Percentiles rank a stretch among this genome's conserved stretches.
phyloP scores from a whole-genome alignment of 2,113 vertebrate species.

The Trochalopteron elliotii region DNA sequence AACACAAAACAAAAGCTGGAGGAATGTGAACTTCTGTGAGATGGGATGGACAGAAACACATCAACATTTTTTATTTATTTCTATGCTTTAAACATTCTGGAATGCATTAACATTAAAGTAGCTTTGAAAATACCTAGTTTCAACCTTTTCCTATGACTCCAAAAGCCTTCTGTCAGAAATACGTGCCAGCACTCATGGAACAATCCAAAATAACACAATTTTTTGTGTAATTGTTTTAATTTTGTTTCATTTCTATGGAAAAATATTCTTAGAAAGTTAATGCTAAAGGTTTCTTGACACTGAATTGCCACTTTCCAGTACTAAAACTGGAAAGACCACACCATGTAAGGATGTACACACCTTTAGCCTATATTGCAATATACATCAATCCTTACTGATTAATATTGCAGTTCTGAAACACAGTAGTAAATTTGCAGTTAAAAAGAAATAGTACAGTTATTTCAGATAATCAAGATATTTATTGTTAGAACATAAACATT shows the following conservation, averaged over 20 bases:
- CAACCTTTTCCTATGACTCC: background rate
- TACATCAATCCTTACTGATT: background rate
- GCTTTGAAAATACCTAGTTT: background rate
- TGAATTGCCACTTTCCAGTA: background rate
- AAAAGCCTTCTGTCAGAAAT: background rate
- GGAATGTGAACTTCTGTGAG: background rate
- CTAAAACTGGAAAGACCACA: background rate
- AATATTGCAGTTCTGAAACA: background rate
- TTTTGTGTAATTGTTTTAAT: background rate
- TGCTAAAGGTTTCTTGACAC: background rate
- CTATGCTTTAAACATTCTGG: background rate
- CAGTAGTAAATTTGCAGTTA: background rate
- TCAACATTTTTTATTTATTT: background rate
- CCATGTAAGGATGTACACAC: background rate
- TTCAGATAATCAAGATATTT: background rate
- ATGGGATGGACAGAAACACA: background rate
- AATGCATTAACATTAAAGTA: background rate
- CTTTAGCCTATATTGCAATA: background rate
- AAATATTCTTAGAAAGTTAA: background rate
- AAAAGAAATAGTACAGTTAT: background rate
- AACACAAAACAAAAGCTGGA: background rate
- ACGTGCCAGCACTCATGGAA: background rate
- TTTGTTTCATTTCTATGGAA: background rate
- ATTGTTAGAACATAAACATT: slow-evolving; percentile 11
- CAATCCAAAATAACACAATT: background rate